Evolutionary conservation across 2,888 invertebrate genomes (phyloP).

Genomic region (Watsonalla cultraria): DNA sequence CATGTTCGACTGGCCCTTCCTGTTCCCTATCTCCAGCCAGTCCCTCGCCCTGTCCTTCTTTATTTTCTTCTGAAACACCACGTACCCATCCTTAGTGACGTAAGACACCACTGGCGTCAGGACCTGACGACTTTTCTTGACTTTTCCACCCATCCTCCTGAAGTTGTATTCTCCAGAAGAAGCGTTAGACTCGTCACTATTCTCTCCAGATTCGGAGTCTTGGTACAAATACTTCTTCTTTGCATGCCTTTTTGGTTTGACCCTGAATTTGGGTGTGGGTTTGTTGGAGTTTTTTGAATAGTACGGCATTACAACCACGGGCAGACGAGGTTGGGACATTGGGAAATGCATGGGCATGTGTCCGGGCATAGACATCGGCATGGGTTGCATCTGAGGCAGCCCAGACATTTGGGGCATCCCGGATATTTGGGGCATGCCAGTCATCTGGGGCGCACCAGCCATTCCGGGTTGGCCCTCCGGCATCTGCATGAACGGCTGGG

Average conservation of each 20-base stretch:
- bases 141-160: constrained; percentile 6
- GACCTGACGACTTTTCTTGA: constrained; percentile 36
- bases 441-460: constrained; percentile 12
- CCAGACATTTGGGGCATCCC: constrained; percentile 6
- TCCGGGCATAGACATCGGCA: constrained; percentile 19
- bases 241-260: constrained; percentile 14
- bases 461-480: not conserved
- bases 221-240: constrained; percentile 16
- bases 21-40: constrained; percentile 47
- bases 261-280: constrained; percentile 15
- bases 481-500: not conserved
- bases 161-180: constrained; percentile 12
- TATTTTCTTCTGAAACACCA: constrained; percentile 64
- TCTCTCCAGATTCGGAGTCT: constrained; percentile 18
- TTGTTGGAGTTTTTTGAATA: constrained; percentile 38
- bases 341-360: constrained; percentile 28
- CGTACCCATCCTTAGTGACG: constrained; percentile 59
- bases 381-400: constrained; percentile 19
- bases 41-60: constrained; percentile 56
- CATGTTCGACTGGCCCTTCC: constrained; percentile 7
- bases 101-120: constrained; percentile 66
- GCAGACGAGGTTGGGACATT: constrained; percentile 40
- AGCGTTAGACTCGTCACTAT: constrained; percentile 9
- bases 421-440: constrained; percentile 6
- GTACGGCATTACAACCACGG: constrained; percentile 60